A percentile compares a stretch with the other conserved stretches of the same genome.
These are phyloP conservation scores for Drosophila pandora DNA, from an alignment of 1,140 invertebrate species.

Conservation along the genomic window DNA sequence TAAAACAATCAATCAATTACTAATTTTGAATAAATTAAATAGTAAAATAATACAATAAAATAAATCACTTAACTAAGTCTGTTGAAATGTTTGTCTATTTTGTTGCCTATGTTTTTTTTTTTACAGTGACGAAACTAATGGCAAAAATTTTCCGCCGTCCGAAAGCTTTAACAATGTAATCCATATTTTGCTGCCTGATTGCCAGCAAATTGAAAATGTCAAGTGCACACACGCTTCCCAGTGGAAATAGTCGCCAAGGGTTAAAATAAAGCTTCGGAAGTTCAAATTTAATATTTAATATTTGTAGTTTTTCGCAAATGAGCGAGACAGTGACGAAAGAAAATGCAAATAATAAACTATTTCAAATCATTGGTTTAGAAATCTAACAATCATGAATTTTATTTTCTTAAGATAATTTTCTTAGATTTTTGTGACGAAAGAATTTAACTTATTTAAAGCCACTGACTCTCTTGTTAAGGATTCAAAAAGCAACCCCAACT, in stretches of 20 bases:
- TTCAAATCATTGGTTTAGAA: no score
- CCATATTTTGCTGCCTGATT: conserved; percentile 68
- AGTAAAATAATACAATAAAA: background rate
- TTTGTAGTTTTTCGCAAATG: background rate
- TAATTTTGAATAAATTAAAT: background rate
- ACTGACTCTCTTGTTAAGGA: no score
- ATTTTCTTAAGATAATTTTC: no score
- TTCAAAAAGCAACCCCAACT: no score
- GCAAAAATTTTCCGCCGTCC: conserved; percentile 17
- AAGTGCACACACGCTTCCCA: conserved; percentile 53
- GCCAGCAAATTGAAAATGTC: conserved; percentile 79
- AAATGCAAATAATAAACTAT: no score
- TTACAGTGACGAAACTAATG: conserved; percentile 5
- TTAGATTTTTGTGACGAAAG: no score
- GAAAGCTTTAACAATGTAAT: conserved; percentile 63
- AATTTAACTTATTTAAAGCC: no score
- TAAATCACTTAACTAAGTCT: background rate
- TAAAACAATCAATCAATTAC: background rate
- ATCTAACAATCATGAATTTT: no score
- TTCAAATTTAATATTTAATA: background rate
- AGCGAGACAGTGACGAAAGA: background rate
- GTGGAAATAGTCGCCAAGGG: background rate
- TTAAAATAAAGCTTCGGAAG: background rate
- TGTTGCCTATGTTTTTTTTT: background rate
- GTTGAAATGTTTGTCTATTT: no score